These are phyloP conservation scores for Drosophila monieri DNA, from an alignment of 2,888 invertebrate species.

Conservation along the genomic window DNA sequence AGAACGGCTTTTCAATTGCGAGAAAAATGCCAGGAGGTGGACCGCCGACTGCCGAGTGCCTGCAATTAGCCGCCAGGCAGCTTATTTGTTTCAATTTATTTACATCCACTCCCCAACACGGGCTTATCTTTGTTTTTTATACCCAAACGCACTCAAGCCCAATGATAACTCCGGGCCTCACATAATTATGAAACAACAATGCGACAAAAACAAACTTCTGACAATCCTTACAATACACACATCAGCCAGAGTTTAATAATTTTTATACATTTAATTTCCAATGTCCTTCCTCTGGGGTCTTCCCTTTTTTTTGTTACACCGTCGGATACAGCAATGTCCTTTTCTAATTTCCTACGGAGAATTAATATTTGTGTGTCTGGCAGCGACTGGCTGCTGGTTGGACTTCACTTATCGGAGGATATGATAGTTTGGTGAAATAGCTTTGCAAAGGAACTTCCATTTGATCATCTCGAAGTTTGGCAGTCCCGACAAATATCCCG, in stretches of 20 bases:
- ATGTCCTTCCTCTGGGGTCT: constrained; percentile 70
- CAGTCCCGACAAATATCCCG: constrained; percentile 17
- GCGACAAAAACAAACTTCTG: constrained; percentile 43
- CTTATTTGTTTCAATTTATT: constrained; percentile 68
- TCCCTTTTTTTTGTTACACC: constrained; percentile 16
- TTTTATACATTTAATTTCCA: constrained; percentile 82
- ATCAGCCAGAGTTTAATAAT: constrained; percentile 54
- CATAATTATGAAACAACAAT: constrained; percentile 68
- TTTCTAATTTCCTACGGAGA: constrained; percentile 79
- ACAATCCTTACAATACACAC: constrained; percentile 33
- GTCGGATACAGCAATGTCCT: constrained; percentile 81
- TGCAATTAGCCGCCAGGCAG: constrained; percentile 68
- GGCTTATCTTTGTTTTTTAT: constrained; percentile 82
- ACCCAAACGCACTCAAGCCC: constrained; percentile 74
- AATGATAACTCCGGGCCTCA: constrained; percentile 41
- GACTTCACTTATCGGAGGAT: constrained; percentile 28
- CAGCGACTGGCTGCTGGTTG: constrained; percentile 10
- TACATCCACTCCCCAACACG: constrained; percentile 60
- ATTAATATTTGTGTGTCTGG: constrained; percentile 48
- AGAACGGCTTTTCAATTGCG: constrained; percentile 46
- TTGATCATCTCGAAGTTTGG: constrained; percentile 37
- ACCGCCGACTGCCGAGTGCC: constrained; percentile 3
- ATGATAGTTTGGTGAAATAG: constrained; percentile 14
- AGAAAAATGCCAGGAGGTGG: constrained; percentile 14
- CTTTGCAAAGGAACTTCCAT: not conserved